Base-by-base conservation (phyloP, 2,113 vertebrate genomes). In the Zapornia atra region DNA sequence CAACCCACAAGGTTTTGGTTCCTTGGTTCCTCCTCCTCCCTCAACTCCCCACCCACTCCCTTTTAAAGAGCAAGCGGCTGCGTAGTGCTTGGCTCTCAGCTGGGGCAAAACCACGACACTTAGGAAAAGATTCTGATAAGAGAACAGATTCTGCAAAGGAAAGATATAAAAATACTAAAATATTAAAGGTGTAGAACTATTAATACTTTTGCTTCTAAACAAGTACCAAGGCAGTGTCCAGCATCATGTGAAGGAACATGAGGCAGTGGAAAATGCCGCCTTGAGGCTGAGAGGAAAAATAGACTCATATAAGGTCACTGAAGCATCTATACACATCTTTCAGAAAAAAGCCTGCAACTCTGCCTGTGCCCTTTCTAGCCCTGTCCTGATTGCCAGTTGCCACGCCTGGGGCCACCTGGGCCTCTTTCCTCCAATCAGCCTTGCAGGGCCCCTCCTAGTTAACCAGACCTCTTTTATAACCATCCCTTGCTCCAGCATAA, bases 401-500 rank as follows among this genome's bases (percentile, higher is more conserved):
- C 54, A 56, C 16, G 15, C 10, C 65, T 85, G 48, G 50, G n/a
- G 12, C 9, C 44, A 56, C 60, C 13, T 60, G 72, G 33, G 21
- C 46, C 24, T 12, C 26, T 9, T 36, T 63, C 48, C 28, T 51
- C 56, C 42, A 63, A 66, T 34, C 51, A 31, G 12, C 44, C 50
- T 33, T 13, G 48, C 56, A 33, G 40, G 20, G 22, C 42, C 7
- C 29, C 51, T 51, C 53, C 48, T 26, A 68, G 48, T 36, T 29
- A 68, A 15, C 6, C 46, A 65, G 48, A 10, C 4, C 15, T 24
- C n/a, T 31, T 60, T 75, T 44, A 80, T 18, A 50, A 50, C 3
- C 15, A 34, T 53, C 28, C 29, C 18, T 36, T 18, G 26, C 59
- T 28, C 1, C 5, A 28, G 3, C 2, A 6, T 0, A 6, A 7